Evolutionary conservation across 2,797 vertebrate genomes (phyloP).

Genomic region (Tapera naevia): DNA sequence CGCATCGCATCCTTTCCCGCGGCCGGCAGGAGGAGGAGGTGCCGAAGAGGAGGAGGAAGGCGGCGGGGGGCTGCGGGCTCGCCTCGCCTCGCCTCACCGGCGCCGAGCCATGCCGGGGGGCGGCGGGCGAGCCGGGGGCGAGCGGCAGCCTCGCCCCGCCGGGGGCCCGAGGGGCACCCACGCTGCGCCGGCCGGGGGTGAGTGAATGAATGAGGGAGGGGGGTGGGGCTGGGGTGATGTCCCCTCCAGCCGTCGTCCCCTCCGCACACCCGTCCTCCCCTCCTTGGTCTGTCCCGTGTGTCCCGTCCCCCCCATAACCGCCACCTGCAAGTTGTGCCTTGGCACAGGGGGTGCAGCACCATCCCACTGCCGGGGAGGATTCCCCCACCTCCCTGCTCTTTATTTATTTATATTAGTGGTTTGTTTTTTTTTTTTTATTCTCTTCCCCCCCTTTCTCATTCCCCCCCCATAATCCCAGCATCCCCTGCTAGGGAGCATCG

Average conservation of each 20-base stretch:
- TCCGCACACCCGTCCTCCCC: too few species aligned
- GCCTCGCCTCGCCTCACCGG: constrained; percentile 6
- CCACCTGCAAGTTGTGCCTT: constrained; percentile 23
- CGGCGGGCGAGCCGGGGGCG: constrained; percentile 70
- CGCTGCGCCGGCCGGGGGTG: constrained; percentile 72
- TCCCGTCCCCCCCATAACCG: background rate
- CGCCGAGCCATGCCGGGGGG: constrained; percentile 70
- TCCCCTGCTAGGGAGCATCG: constrained; percentile 47
- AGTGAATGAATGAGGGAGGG: too few species aligned
- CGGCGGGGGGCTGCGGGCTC: constrained; percentile 45
- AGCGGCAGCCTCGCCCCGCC: constrained; percentile 74
- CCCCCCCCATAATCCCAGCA: constrained; percentile 15
- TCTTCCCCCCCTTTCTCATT: too few species aligned
- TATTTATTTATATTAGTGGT: constrained; percentile 29
- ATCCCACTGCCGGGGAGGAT: background rate
- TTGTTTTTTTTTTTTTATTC: background rate
- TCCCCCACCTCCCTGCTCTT: background rate
- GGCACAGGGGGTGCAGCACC: background rate
- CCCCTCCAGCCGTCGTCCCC: too few species aligned
- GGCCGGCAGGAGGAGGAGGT: constrained; percentile 48
- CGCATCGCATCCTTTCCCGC: background rate
- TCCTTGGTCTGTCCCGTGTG: too few species aligned
- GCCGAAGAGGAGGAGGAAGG: constrained; percentile 12
- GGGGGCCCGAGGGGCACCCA: constrained; percentile 72
- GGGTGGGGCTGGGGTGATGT: too few species aligned